phyloP scores from a whole-genome alignment of 2,797 vertebrate genomes.

The Gallinago stenura region DNA sequence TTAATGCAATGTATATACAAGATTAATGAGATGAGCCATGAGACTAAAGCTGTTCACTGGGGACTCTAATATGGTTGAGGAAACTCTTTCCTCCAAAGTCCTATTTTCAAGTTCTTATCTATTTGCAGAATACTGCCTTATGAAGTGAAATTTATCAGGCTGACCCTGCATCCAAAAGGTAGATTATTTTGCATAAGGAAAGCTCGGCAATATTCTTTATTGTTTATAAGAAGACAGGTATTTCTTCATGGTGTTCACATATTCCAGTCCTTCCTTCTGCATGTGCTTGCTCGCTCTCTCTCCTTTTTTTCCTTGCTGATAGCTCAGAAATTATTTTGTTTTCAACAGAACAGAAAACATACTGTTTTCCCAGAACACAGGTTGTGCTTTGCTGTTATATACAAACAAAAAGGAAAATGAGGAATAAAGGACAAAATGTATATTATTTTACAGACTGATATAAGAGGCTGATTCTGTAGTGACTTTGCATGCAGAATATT shows the following conservation, averaged over 20 bases:
- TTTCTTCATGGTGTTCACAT: not conserved
- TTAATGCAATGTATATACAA: not conserved
- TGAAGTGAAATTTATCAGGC: slow-evolving; percentile 8
- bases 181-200: not conserved
- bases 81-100: not conserved
- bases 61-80: not conserved
- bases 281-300: not conserved
- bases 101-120: not conserved
- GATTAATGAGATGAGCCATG: slow-evolving; percentile 45
- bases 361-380: not conserved
- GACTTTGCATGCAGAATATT: slow-evolving; percentile 21
- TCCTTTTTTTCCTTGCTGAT: not conserved
- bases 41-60: not conserved
- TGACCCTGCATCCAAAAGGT: not conserved
- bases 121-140: not conserved
- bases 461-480: not conserved
- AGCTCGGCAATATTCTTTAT: not conserved
- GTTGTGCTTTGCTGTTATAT: not conserved
- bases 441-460: slow-evolving; percentile 16
- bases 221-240: not conserved
- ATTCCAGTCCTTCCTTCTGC: not conserved
- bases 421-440: not conserved
- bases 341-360: not conserved
- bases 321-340: not conserved
- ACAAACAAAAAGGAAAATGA: not conserved